Evolutionary conservation across 2,113 vertebrate genomes (phyloP), one percentile per base, ranked within the genome.

Genomic region (Gambusia affinis): DNA sequence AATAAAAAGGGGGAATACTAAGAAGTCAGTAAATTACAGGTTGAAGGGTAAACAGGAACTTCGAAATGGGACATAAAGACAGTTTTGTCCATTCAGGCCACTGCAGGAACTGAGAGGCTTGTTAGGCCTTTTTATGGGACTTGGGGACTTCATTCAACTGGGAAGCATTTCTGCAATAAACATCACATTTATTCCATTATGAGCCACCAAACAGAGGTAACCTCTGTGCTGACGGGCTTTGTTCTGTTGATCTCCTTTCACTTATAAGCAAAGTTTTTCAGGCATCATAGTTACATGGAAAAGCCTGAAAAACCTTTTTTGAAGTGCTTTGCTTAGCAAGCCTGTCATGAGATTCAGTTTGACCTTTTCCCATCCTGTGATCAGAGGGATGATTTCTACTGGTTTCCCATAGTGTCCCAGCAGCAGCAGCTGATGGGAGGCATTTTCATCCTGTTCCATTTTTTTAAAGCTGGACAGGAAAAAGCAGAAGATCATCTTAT

Each of bases 401-500:
- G 75, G 68, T 70, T 72, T 70, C 76, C 72, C 62, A 78, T 67
- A 1, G 63, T 30, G 67, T 17, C 67, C 68, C 73, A 60, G 29
- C 73, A 61, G 80, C 39, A 61, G 80, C 54, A 74, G n/a, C 39
- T 71, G 60, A 80, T 28, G 1, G 67, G 60, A 64, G 64, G 62
- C 87, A 87, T 91, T 85, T 91, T 80, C 81, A 84, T 85, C 24
- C 42, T 60, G 68, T 57, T 57, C 2, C 74, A 75, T 1, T 42
- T 74, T 74, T 88, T 75, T 81, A 75, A 71, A 74, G 75, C 69
- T 78, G 44, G 60, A 77, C 10, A 57, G 51, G 2, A 57, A 57
- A 57, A 57, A 57, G 51, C 51, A 57, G 72, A 70, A 22, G 37
- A 75, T 54, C 7, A 1, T 80, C 47, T 76, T 61, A 79, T 67